phyloP scores from a whole-genome alignment of 2,113 vertebrate species.

The Gymnobelideus leadbeateri region DNA sequence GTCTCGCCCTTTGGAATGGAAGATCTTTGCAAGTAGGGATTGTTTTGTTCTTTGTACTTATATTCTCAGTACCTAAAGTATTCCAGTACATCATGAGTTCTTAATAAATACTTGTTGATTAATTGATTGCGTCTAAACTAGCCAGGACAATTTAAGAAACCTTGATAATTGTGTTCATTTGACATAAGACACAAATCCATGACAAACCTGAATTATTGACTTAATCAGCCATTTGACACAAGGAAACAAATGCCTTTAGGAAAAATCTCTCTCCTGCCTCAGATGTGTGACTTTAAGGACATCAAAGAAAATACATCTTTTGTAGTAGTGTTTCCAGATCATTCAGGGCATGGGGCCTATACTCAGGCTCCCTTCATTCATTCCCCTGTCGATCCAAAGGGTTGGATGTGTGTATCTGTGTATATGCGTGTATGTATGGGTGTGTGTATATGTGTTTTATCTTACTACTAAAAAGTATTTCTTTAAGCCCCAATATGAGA shows the following conservation, averaged over 20 bases:
- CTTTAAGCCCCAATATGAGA: not conserved
- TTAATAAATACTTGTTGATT: not conserved
- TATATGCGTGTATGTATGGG: no score
- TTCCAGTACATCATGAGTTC: not conserved
- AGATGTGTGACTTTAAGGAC: not conserved
- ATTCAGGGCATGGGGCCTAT: not conserved
- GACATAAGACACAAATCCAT: not conserved
- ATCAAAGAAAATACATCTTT: slow-evolving; percentile 14
- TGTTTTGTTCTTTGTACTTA: not conserved
- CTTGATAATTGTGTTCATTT: not conserved
- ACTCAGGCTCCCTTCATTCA: not conserved
- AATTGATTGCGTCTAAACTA: not conserved
- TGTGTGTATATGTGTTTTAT: not conserved
- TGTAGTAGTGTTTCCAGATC: not conserved
- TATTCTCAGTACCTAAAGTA: not conserved
- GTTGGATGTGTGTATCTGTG: not conserved
- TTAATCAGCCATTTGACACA: not conserved
- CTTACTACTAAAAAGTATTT: not conserved
- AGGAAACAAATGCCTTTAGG: slow-evolving; percentile 45
- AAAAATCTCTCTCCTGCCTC: not conserved
- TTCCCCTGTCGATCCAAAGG: not conserved
- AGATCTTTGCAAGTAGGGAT: not conserved
- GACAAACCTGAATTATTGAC: slow-evolving; percentile 15
- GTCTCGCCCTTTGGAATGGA: not conserved
- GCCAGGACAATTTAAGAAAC: not conserved